Evolutionary conservation across 2,888 invertebrate genomes (phyloP).

Genomic region (Drosophila acutilabella): DNA sequence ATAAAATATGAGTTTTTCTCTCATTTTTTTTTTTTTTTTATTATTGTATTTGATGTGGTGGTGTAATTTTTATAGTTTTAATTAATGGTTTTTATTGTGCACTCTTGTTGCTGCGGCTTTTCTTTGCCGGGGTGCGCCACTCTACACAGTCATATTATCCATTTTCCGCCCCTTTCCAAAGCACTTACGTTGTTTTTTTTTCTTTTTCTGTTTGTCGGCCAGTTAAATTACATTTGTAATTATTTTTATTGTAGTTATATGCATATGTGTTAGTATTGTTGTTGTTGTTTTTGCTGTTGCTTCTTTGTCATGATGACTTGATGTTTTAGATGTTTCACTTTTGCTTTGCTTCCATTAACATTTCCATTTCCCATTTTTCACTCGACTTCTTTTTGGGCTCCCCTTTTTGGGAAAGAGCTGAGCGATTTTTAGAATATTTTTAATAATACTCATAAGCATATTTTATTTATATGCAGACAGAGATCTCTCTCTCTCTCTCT

Average conservation of each 20-base stretch:
- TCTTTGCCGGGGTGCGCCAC: conserved; percentile 56
- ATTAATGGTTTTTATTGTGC: conserved; percentile 73
- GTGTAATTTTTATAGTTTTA: conserved; percentile 81
- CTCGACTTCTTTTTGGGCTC: conserved; percentile 1
- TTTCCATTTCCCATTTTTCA: conserved; percentile 9
- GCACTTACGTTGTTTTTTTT: conserved; percentile 18
- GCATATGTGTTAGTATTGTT: conserved; percentile 6
- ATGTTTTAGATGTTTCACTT: conserved; percentile 45
- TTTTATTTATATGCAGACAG: conserved; percentile 25
- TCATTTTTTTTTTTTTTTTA: not conserved
- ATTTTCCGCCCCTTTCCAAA: conserved; percentile 7
- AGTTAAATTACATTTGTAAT: conserved; percentile 73
- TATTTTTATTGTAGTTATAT: conserved; percentile 66
- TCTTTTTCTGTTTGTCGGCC: conserved; percentile 36
- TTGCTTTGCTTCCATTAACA: conserved; percentile 12
- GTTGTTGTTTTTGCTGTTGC: conserved; percentile 31
- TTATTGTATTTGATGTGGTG: conserved; percentile 33
- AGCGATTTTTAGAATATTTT: conserved; percentile 8
- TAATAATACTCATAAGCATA: not conserved
- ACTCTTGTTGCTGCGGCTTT: conserved; percentile 47
- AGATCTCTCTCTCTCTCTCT: conserved; percentile 29
- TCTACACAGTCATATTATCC: conserved; percentile 31
- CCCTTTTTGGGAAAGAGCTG: not conserved
- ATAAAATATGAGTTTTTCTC: conserved; percentile 54
- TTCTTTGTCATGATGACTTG: conserved; percentile 72